Conservation (phyloP, 2,113 vertebrate species). For the Tor tambroides region DNA sequence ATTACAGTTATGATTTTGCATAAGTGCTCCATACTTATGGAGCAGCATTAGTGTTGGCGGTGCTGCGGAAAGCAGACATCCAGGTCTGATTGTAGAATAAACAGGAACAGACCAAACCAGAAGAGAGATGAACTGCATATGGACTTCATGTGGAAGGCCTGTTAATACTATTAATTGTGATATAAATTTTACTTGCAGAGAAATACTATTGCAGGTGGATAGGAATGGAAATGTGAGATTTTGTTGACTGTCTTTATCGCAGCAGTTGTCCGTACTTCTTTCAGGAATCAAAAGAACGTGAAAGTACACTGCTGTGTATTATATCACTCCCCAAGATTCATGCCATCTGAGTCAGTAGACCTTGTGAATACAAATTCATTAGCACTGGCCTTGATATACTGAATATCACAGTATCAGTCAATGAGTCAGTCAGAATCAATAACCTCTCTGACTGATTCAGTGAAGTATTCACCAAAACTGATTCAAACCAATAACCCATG, state of each 20-base stretch:
- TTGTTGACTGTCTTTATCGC: neutral
- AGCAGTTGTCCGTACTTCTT: neutral
- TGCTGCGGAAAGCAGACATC: slow-evolving; percentile 1
- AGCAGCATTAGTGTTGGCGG: slow-evolving; percentile 16
- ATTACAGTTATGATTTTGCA: slow-evolving; percentile 37
- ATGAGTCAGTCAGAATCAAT: no score
- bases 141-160: neutral
- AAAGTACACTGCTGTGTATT: no score
- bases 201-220: neutral
- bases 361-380: no score
- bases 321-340: no score
- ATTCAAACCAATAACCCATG: no score
- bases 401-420: no score
- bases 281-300: neutral
- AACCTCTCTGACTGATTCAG: no score
- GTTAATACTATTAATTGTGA: no score
- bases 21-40: neutral
- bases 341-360: no score
- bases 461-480: no score
- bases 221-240: neutral
- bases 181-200: neutral
- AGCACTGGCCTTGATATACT: no score
- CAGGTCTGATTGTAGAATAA: slow-evolving; percentile 20
- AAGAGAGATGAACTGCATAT: neutral
- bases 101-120: slow-evolving; percentile 2